These are phyloP conservation scores for Candoia aspera DNA, from an alignment of 2,113 vertebrate species.

Conservation along the genomic window DNA sequence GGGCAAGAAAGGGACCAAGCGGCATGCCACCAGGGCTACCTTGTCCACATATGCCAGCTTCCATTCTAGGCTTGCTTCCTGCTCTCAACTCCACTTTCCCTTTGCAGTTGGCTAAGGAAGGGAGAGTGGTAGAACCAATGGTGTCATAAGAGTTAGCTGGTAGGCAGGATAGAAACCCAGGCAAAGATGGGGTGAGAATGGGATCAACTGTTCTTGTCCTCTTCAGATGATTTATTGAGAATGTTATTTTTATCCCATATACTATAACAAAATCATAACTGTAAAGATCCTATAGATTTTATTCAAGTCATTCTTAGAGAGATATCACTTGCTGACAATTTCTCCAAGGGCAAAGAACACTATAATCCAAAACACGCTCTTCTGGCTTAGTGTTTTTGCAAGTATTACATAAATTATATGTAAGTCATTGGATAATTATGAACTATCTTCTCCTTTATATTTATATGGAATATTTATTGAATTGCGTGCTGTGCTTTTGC, in stretches of 20 bases:
- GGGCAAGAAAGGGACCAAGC: neutral
- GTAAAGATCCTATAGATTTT: conserved; percentile 34
- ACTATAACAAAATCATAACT: conserved; percentile 56
- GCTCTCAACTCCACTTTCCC: neutral
- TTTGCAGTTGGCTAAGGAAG: neutral
- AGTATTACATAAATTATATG: conserved; percentile 75
- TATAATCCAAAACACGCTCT: conserved; percentile 51
- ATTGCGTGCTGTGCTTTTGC: conserved; percentile 79
- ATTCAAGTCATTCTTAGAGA: conserved; percentile 61
- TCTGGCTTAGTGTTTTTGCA: conserved; percentile 56
- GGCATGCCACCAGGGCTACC: neutral
- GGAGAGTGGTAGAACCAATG: neutral
- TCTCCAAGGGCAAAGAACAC: conserved; percentile 52
- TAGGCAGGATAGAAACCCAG: neutral
- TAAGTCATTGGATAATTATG: conserved; percentile 78
- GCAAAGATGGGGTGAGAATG: neutral
- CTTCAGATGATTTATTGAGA: conserved; percentile 52
- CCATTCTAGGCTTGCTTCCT: neutral
- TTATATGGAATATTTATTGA: conserved; percentile 83
- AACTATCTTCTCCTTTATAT: conserved; percentile 81
- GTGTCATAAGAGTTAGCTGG: neutral
- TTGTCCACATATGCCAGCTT: neutral
- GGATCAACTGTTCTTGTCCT: neutral
- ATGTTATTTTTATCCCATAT: conserved; percentile 45
- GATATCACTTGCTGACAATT: conserved; percentile 52